Evolutionary conservation across 2,113 vertebrate genomes (phyloP).

Genomic region (Stegostoma tigrinum): DNA sequence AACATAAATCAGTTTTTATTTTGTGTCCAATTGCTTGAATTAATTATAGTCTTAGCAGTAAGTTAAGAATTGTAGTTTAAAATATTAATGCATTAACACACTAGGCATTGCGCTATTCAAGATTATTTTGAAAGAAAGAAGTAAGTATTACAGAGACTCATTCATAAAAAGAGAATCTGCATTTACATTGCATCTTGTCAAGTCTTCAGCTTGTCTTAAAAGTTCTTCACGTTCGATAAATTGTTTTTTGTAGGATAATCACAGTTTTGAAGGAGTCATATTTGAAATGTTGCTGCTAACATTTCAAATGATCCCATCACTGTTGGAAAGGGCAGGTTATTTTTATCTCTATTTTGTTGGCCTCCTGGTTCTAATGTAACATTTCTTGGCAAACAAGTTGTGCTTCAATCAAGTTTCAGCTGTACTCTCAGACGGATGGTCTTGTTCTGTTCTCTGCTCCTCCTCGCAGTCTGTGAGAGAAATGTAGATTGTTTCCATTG

Average conservation of each 20-base stretch:
- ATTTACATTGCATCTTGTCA: not conserved
- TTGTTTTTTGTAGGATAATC: not conserved
- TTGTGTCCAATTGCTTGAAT: not conserved
- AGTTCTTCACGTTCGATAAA: not conserved
- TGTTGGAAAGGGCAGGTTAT: constrained; percentile 1
- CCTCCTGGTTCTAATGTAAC: not conserved
- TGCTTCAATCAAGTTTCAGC: constrained; percentile 12
- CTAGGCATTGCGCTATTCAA: not conserved
- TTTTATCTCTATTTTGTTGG: not conserved
- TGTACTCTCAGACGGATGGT: not conserved
- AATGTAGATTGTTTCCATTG: not conserved
- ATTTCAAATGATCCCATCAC: not conserved
- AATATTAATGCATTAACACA: not conserved
- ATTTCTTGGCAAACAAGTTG: constrained; percentile 1
- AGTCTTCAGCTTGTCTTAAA: not conserved
- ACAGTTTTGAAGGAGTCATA: not conserved
- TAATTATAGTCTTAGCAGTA: not conserved
- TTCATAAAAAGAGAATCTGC: not conserved
- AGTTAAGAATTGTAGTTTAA: not conserved
- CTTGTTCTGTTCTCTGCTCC: not conserved
- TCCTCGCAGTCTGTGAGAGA: not conserved
- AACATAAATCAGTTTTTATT: not conserved
- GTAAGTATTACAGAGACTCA: not conserved
- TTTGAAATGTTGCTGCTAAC: not conserved
- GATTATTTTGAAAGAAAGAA: not conserved